These are phyloP conservation scores for Oncorhynchus gorbuscha DNA, from an alignment of 2,113 vertebrate genomes.

Conservation along the genomic window DNA sequence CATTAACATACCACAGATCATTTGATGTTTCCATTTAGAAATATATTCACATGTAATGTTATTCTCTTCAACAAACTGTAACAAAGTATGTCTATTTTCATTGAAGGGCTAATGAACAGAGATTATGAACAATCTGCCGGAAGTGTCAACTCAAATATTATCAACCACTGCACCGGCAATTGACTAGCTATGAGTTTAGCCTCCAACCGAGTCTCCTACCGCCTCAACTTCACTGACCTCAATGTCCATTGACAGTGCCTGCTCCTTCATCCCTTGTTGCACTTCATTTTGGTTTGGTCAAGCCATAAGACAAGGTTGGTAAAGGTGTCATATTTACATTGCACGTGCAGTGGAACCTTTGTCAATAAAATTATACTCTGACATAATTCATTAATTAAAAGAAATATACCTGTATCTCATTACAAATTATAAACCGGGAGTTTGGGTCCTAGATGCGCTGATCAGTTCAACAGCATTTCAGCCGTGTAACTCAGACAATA, in stretches of 20 bases:
- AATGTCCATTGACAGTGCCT: conserved; percentile 64
- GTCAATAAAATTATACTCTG: too few relatives aligned
- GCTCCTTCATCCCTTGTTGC: conserved; percentile 71
- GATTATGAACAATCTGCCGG: conserved; percentile 69
- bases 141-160: conserved; percentile 7
- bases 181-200: conserved; percentile 45
- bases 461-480: too few relatives aligned
- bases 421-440: too few relatives aligned
- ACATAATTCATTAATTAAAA: too few relatives aligned
- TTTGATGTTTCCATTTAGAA: too few relatives aligned
- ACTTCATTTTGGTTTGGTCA: conserved; percentile 55
- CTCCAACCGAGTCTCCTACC: conserved; percentile 59
- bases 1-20: too few relatives aligned
- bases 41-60: neutral
- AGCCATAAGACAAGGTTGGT: conserved; percentile 70
- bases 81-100: conserved; percentile 16
- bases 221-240: conserved; percentile 72
- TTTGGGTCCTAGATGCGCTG: too few relatives aligned
- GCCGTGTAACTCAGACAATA: too few relatives aligned
- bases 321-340: neutral
- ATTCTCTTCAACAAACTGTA: neutral
- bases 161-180: conserved; percentile 62
- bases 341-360: neutral
- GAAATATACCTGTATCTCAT: too few relatives aligned
- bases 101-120: conserved; percentile 83